Base-by-base conservation (phyloP, 2,797 vertebrate genomes). In the Pseudochirops cupreus region DNA sequence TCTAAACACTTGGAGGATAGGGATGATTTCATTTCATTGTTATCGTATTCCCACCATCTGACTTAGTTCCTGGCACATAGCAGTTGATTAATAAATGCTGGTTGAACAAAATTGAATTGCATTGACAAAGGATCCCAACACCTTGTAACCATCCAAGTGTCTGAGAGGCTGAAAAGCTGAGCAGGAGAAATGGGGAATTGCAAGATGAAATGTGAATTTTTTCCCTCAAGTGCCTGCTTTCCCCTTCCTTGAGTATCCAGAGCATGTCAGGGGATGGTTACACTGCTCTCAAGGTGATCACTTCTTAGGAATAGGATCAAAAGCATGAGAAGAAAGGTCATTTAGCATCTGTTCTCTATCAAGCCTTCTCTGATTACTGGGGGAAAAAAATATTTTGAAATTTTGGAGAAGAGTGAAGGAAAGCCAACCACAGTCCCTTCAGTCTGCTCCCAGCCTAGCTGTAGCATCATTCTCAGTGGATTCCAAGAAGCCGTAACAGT, bases 381-480 rank as follows among this genome's bases (percentile, higher is more conserved):
- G 31, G 46, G 62, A 26, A 39, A 97, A 58, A 52, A 97, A 57
- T 6, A 91, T 29, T 50, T 1, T 58, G 82, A 0, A 90, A 46
- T 91, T 95, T 90, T 24, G 89, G 91, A 57, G 29, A 55, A 0
- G 29, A 50, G 26, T 11, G 29, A 13, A 56, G 31, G 56, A 91
- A n/a, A 4, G 94, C 96, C 9, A 74, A 95, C 14, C 18, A 16
- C 33, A 9, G 16, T 50, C 93, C 53, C 26, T 55, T 82, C 29
- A 29, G n/a, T 28, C 57, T 96, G 92, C 96, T 96, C 91, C 92
- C 92, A 94, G 90, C n/a, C 92, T 93, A 59, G 87, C 39, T 93
- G 55, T 28, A 92, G 33, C 1, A 0, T 18, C 62, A 39, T 93
- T 95, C 93, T 92, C 67, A 56, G 50, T 59, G 56, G 54, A 91